Evolutionary conservation across 2,888 invertebrate species (phyloP), one percentile per base, ranked within the genome.

Genomic region (Spisula subtruncata): DNA sequence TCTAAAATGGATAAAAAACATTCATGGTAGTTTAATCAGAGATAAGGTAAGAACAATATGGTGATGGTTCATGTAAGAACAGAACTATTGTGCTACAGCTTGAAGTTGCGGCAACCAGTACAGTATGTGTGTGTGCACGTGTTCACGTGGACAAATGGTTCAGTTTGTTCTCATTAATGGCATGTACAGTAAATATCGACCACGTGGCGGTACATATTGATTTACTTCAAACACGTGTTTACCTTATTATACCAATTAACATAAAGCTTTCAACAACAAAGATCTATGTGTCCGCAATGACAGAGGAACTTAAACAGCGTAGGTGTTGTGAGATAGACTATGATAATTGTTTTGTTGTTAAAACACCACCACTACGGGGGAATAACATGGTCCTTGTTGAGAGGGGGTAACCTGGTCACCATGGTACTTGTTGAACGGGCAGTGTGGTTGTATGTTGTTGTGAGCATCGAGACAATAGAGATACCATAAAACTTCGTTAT

Each of bases 231-330:
- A 66, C 60, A 66, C 60, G 60, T 66, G 60, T 8, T 25, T 2
- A 66, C n/a, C 60, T 66, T 66, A 46, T 46, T 79, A 79, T 79
- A 35, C 79, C 35, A 79, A 79, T 79, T 79, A n/a, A 35, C 79
- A 41, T 12, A 79, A 79, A 79, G 12, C 32, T 41, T 46, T 46
- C 8, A 66, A 20, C 60, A 66, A 25, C 60, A 66, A 66, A 25
- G 60, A 66, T 66, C 25, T 2, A 25, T 25, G n/a, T 25, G 25
- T 66, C 60, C 60, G 60, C 25, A 60, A 60, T n/a, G 60, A n/a
- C 60, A 20, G 18, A n/a, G 12, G 51, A 12, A 51, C 5, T 16
- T 51, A 51, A 51, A 51, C 51, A 14, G 51, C 51, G 51, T 51
- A 51, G 51, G 51, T 16, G 51, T 12, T 16, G 16, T 51, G 51